Base-by-base conservation (phyloP, 2,797 vertebrate species). In the Cyprinella venusta region DNA sequence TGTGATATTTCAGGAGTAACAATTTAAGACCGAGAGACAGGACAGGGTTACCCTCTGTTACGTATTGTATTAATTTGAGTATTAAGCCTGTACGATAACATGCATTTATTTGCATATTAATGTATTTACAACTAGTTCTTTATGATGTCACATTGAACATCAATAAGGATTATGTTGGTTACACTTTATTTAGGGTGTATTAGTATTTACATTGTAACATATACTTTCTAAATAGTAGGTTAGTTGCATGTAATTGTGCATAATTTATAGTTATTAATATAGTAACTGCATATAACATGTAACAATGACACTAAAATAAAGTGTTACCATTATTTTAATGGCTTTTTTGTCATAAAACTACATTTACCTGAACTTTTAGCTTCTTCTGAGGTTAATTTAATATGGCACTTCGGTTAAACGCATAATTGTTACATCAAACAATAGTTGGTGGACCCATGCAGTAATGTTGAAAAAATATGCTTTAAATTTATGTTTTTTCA, bases 31-130 rank as follows among this genome's bases (percentile, higher is more conserved):
- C 3, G 1, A 5, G 48, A 72, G 48, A 52, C 18, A 3, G 26
- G 13, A 21, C n/a, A n/a, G n/a, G n/a, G n/a, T n/a, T n/a, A n/a
- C 50, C 7, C 19, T 21, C 24, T 63, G 10, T 15, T 36, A 67
- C 8, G 8, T 59, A 76, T 24, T 40, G 33, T 6, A 38, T 59
- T 59, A 16, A 56, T 38, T 30, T 1, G 30, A 24, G 50, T n/a
- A 3, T 65, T 65, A n/a, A 64, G 59, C 8, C 18, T 78, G 38
- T 33, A 50, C 26, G 19, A 45, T 33, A 77, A 30, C 40, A 48
- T 64, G 40, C 40, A 45, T 76, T 63, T 12, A 76, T 45, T 30
- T 19, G n/a, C 38, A 45, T 45, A 63, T 76, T 19, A 63, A 76
- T 63, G 16, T 8, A 30, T 65, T 65, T 65, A 45, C 26, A 76